Percentiles rank a stretch among this genome's conserved stretches.
Evolutionary conservation across 2,113 vertebrate species (phyloP).

Genomic region (Hippocampus mohnikei): DNA sequence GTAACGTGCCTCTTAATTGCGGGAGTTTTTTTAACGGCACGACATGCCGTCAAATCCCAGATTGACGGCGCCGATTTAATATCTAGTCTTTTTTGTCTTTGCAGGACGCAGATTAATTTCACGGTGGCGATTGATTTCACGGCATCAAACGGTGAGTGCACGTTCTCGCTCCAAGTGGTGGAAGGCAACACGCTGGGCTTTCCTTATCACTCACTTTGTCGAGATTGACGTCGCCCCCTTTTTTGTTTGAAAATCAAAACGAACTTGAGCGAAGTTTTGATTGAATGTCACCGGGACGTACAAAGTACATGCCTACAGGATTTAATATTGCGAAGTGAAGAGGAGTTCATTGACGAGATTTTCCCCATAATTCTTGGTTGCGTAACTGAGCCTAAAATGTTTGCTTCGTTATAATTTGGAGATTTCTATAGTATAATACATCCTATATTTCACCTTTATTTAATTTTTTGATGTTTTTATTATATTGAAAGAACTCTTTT

Average conservation of each 20-base stretch:
- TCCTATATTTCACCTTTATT: too few relatives aligned
- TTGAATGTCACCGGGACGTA: not conserved
- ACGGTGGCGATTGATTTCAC: slow-evolving; percentile 99
- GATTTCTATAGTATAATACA: too few relatives aligned
- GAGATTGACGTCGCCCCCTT: not conserved
- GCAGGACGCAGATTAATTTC: slow-evolving; percentile 97
- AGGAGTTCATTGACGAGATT: too few relatives aligned
- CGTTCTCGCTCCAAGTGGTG: not conserved
- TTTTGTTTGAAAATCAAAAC: not conserved
- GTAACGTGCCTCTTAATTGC: slow-evolving; percentile 46
- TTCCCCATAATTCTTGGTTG: too few relatives aligned
- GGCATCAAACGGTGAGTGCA: slow-evolving; percentile 92
- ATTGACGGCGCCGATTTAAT: slow-evolving; percentile 39
- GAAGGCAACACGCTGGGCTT: not conserved
- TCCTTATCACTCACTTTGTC: not conserved
- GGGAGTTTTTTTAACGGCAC: slow-evolving; percentile 28
- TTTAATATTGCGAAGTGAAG: not conserved
- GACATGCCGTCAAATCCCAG: slow-evolving; percentile 38
- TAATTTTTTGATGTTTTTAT: too few relatives aligned
- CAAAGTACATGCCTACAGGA: not conserved
- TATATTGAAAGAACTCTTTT: too few relatives aligned
- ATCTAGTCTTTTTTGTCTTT: slow-evolving; percentile 50
- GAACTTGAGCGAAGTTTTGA: not conserved
- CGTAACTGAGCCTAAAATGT: too few relatives aligned
- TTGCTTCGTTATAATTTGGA: too few relatives aligned